A percentile compares a stretch with the other conserved stretches of the same genome.
Evolutionary conservation across 2,113 vertebrate species (phyloP).

Genomic region (Myanophis thanlyinensis): DNA sequence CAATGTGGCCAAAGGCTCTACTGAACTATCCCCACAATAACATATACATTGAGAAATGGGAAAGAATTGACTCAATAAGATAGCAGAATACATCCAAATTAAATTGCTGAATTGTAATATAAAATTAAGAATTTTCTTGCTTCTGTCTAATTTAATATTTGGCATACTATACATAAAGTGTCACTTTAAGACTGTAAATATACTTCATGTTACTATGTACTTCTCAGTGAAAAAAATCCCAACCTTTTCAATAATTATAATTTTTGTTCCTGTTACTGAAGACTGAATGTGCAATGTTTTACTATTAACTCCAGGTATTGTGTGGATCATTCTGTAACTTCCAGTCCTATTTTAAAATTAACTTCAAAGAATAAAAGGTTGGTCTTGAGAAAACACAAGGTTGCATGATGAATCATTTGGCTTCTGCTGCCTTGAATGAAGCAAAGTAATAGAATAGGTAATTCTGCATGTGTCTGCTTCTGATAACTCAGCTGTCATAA

Average conservation of each 20-base stretch:
- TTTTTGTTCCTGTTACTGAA: slow-evolving; percentile 4
- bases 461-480: slow-evolving; percentile 14
- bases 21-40: neutral
- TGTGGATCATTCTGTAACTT: slow-evolving; percentile 34
- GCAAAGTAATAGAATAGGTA: slow-evolving; percentile 27
- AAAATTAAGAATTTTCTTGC: neutral
- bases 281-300: slow-evolving; percentile 42
- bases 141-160: neutral
- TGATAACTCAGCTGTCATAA: slow-evolving; percentile 47
- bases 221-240: slow-evolving; percentile 16
- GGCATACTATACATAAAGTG: neutral
- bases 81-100: neutral
- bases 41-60: neutral
- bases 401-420: slow-evolving; percentile 18
- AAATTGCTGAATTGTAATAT: neutral
- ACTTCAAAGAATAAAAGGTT: slow-evolving; percentile 45
- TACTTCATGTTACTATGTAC: neutral
- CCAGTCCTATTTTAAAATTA: slow-evolving; percentile 40
- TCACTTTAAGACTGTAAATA: neutral
- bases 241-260: slow-evolving; percentile 2
- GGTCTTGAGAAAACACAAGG: neutral
- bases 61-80: neutral
- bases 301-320: slow-evolving; percentile 33
- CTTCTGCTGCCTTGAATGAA: slow-evolving; percentile 15
- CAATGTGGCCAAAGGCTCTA: neutral